Percentiles rank a stretch among this genome's conserved stretches.
Evolutionary conservation across 2,888 invertebrate species (phyloP).

Genomic region (Diploptera punctata): DNA sequence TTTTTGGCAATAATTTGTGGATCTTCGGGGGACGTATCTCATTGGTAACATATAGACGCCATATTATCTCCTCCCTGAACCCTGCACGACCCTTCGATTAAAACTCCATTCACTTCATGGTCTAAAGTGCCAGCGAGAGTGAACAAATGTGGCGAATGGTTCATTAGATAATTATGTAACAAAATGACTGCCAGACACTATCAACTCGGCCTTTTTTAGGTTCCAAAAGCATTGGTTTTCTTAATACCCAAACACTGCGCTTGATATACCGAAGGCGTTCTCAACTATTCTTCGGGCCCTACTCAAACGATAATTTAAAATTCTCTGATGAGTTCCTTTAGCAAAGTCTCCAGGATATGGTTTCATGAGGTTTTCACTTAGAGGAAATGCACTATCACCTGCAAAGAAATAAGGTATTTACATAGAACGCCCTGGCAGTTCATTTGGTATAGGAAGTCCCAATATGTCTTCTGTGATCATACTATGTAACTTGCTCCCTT

Average conservation of each 20-base stretch:
- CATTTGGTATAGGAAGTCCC: conserved; percentile 41
- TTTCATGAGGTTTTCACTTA: conserved; percentile 44
- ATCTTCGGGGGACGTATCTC: neutral
- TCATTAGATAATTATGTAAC: neutral
- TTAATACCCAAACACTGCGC: conserved; percentile 6
- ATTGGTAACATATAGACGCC: too few relatives aligned
- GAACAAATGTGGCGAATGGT: neutral
- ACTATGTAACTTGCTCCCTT: conserved; percentile 44
- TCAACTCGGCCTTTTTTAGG: neutral
- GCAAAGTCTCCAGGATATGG: conserved; percentile 43
- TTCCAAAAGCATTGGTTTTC: neutral
- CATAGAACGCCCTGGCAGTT: conserved; percentile 41
- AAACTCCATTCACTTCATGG: neutral
- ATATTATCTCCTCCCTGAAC: neutral
- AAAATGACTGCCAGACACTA: conserved; percentile 34
- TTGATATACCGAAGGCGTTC: conserved; percentile 32
- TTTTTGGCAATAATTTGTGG: neutral
- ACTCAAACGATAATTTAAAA: conserved; percentile 47
- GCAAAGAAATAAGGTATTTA: conserved; percentile 48
- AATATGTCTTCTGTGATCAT: conserved; percentile 45
- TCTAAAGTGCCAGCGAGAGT: neutral
- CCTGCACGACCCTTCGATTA: neutral
- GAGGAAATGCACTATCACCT: conserved; percentile 45
- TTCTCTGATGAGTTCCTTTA: conserved; percentile 42
- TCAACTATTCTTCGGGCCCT: neutral